Base-by-base conservation (phyloP, 2,113 vertebrate species). In the Dendropsophus ebraccatus region DNA sequence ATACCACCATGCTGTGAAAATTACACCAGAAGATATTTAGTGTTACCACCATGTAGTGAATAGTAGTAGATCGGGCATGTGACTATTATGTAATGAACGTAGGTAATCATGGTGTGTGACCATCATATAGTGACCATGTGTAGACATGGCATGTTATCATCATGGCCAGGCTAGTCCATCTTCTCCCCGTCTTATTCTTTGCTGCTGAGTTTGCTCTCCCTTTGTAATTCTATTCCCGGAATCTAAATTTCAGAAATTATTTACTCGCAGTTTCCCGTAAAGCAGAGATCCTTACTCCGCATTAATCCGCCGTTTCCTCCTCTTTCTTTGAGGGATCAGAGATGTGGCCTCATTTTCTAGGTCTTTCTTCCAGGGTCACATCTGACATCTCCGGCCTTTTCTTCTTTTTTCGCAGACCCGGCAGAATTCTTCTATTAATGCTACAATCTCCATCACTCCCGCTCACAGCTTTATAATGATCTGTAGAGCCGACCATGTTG, bases 301-400 rank as follows among this genome's bases (percentile, higher is more conserved):
- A 56, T 49, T 9, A 69, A 49, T 47, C 25, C 9, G 17, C 80
- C 32, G 45, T n/a, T 58, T 50, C 80, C 45, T 65, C 37, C 41
- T 54, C 47, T 50, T 35, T 32, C 65, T 35, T 21, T 70, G n/a
- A 52, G 30, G 47, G 32, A 17, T 41, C 47, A 28, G 4, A 21
- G 30, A 65, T 23, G 49, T 28, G 10, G 62, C 79, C 25, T 49
- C 62, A 35, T 82, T 65, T 37, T 67, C 60, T 28, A 14, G 62
- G 11, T 65, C 62, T 32, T 54, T 9, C 67, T 81, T 73, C 67
- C 23, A 5, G 47, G 81, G 81, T 82, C 81, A 35, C 65, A n/a
- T 70, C 45, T 82, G 30, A 6, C 21, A 12, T 50, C 14, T n/a
- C 65, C 65, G 47, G 21, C 17, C 60, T 65, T 81, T 28, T 81